Conservation (phyloP, 1,140 invertebrate species). For the Hylaeus volcanicus region DNA sequence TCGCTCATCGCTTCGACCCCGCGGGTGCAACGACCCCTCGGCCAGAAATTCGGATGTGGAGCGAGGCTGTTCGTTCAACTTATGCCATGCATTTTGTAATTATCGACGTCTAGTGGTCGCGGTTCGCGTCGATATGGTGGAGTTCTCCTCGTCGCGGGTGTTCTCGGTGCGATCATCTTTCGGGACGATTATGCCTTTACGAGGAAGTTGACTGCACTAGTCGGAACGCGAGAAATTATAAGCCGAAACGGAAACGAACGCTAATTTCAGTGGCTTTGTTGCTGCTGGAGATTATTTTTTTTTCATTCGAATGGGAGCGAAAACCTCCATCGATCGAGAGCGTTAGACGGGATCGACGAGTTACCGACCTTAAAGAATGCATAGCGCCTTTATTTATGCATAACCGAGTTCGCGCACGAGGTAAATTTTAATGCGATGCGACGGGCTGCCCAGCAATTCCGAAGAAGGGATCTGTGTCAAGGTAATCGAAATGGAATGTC, state of each 20-base stretch:
- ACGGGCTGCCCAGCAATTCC: slow-evolving; percentile 42
- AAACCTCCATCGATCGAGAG: background rate
- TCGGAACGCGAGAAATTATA: too few relatives aligned
- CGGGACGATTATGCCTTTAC: too few relatives aligned
- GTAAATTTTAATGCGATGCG: slow-evolving; percentile 58
- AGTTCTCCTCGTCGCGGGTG: too few relatives aligned
- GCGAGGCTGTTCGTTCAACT: slow-evolving; percentile 14
- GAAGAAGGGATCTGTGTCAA: slow-evolving; percentile 58
- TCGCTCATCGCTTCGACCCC: slow-evolving; percentile 52
- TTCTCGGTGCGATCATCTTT: too few relatives aligned
- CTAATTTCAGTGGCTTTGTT: background rate
- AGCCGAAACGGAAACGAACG: too few relatives aligned
- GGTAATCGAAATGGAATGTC: slow-evolving; percentile 55
- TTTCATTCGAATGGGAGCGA: background rate
- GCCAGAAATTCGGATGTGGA: slow-evolving; percentile 60
- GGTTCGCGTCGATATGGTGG: background rate
- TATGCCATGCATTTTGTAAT: slow-evolving; percentile 31
- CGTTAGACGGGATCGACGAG: slow-evolving; percentile 29
- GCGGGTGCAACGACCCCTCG: slow-evolving; percentile 45
- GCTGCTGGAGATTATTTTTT: too few relatives aligned
- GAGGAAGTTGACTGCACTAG: too few relatives aligned
- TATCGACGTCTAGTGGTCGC: slow-evolving; percentile 9
- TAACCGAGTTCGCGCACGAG: slow-evolving; percentile 53
- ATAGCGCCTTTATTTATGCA: slow-evolving; percentile 56
- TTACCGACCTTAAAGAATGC: slow-evolving; percentile 54